Percentiles rank a stretch among this genome's conserved stretches.
These are phyloP conservation scores for Lepetodrilus schrolli DNA, from an alignment of 2,888 invertebrate species.

Conservation along the genomic window DNA sequence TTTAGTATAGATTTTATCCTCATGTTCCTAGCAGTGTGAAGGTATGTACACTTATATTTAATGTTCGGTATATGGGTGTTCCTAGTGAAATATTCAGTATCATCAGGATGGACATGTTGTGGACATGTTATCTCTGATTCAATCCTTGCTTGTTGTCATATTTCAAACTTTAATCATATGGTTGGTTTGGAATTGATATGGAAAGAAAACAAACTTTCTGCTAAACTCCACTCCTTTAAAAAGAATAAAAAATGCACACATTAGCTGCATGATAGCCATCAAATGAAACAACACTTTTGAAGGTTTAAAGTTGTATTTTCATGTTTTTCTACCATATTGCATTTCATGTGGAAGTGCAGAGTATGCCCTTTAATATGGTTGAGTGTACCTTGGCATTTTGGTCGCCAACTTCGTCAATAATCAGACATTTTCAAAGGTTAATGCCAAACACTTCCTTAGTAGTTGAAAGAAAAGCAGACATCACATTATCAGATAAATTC, in stretches of 20 bases:
- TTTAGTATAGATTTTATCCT: background rate
- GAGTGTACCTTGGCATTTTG: background rate
- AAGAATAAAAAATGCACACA: too few relatives aligned
- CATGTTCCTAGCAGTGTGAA: background rate
- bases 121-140: too few relatives aligned
- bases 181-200: too few relatives aligned
- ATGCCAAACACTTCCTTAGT: background rate
- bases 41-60: background rate
- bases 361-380: background rate
- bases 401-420: slow-evolving; percentile 1
- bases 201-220: too few relatives aligned
- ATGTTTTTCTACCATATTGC: background rate
- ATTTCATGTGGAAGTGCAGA: slow-evolving; percentile 5
- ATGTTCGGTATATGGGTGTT: too few relatives aligned
- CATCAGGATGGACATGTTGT: too few relatives aligned
- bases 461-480: background rate
- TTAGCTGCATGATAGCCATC: background rate
- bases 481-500: slow-evolving; percentile 10
- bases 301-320: background rate
- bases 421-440: slow-evolving; percentile 11
- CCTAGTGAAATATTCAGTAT: too few relatives aligned
- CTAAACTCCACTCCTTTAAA: too few relatives aligned
- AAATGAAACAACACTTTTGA: too few relatives aligned
- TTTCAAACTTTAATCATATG: too few relatives aligned
- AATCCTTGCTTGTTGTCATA: too few relatives aligned